These are phyloP conservation scores for Onychomys leucogaster DNA, from an alignment of 2,797 vertebrate genomes.

Conservation along the genomic window DNA sequence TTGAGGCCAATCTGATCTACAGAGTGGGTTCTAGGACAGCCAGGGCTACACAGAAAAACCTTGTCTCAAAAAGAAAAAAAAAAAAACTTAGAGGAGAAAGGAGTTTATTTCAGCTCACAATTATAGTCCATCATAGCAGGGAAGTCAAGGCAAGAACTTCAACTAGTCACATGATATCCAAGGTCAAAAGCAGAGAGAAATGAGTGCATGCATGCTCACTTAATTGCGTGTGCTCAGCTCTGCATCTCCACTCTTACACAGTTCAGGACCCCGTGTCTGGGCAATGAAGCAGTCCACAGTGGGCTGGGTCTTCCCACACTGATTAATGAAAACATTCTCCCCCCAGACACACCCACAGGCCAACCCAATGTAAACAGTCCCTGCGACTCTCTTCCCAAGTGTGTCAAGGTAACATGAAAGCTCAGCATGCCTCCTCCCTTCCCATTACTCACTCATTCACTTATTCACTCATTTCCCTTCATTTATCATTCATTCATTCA, in stretches of 20 bases:
- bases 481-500: no score
- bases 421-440: background rate
- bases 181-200: background rate
- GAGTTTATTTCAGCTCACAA: background rate
- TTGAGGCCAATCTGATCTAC: no score
- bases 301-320: background rate
- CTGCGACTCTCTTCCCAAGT: background rate
- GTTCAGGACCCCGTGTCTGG: background rate
- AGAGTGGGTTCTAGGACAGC: no score
- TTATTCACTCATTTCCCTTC: background rate
- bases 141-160: background rate
- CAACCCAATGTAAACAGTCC: background rate
- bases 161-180: background rate
- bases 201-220: background rate
- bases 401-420: background rate
- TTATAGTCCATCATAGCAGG: background rate
- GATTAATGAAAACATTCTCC: no score
- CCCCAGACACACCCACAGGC: background rate
- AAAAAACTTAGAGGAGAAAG: no score
- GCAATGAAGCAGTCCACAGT: background rate
- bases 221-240: background rate
- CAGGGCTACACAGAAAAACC: no score
- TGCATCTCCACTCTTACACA: background rate
- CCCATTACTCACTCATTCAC: background rate
- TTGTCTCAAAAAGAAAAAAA: no score